These are phyloP conservation scores for Lagria hirta DNA, from an alignment of 2,888 invertebrate species.

Conservation along the genomic window DNA sequence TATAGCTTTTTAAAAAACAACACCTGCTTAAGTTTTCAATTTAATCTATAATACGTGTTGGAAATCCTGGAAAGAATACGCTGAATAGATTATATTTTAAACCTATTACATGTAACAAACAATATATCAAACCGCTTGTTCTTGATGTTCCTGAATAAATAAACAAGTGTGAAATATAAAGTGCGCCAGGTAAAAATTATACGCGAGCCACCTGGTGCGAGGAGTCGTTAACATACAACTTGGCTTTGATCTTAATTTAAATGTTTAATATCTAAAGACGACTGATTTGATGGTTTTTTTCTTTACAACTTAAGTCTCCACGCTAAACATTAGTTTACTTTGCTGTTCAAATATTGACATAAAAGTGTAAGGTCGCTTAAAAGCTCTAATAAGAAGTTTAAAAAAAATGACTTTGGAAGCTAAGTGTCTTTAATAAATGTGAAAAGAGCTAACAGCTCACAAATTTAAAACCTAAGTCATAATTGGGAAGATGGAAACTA, in stretches of 20 bases:
- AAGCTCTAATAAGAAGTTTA: slow-evolving; percentile 14
- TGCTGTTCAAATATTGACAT: slow-evolving; percentile 16
- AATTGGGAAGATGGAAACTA: too few species aligned
- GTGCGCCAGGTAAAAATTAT: slow-evolving; percentile 26
- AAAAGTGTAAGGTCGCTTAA: slow-evolving; percentile 15
- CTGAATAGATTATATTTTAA: slow-evolving; percentile 7
- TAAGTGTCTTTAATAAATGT: slow-evolving; percentile 18
- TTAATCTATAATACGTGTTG: background rate
- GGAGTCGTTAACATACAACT: slow-evolving; percentile 20
- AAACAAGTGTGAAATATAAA: slow-evolving; percentile 25
- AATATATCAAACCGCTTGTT: slow-evolving; percentile 26
- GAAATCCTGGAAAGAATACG: background rate
- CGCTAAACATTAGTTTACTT: too few species aligned
- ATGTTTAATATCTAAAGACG: slow-evolving; percentile 24
- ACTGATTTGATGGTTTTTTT: slow-evolving; percentile 17
- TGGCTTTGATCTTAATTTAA: slow-evolving; percentile 26
- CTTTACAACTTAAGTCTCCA: slow-evolving; percentile 7
- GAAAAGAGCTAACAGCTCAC: too few species aligned
- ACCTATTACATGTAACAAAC: slow-evolving; percentile 17
- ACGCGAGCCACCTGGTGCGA: slow-evolving; percentile 27
- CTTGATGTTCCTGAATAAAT: slow-evolving; percentile 26
- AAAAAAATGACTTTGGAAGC: slow-evolving; percentile 8
- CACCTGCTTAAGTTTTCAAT: too few species aligned
- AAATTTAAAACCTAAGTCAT: too few species aligned
- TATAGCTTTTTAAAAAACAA: too few species aligned